Percentiles rank a stretch among this genome's conserved stretches.
Conservation (phyloP, 2,797 vertebrate genomes). For the Toxotes lorentzi region DNA sequence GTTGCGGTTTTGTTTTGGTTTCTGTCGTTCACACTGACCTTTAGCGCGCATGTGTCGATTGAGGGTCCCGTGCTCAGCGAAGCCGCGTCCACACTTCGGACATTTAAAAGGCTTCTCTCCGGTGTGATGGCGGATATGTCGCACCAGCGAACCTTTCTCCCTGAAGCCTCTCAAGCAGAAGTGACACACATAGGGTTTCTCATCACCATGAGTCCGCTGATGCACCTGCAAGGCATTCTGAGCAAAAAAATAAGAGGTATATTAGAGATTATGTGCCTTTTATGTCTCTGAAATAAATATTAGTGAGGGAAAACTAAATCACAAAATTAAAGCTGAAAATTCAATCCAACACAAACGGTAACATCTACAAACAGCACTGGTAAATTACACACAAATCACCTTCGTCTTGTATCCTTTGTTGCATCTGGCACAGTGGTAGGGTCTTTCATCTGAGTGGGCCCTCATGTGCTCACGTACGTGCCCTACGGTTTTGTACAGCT, state of each 20-base stretch:
- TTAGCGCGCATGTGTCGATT: slow-evolving; percentile 96
- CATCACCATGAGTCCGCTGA: slow-evolving; percentile 93
- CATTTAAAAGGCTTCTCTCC: slow-evolving; percentile 98
- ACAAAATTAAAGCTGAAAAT: not conserved
- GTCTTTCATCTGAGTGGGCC: slow-evolving; percentile 95
- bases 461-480: slow-evolving; percentile 97
- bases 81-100: slow-evolving; percentile 91
- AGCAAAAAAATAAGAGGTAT: not conserved
- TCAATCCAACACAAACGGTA: not conserved
- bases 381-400: slow-evolving; percentile 76
- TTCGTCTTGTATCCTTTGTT: slow-evolving; percentile 98
- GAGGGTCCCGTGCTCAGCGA: slow-evolving; percentile 96
- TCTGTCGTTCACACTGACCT: slow-evolving; percentile 80
- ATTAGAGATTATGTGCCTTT: not conserved
- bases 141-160: slow-evolving; percentile 96
- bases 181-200: slow-evolving; percentile 93
- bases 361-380: not conserved
- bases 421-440: slow-evolving; percentile 91
- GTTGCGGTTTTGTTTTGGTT: not conserved
- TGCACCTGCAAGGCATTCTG: slow-evolving; percentile 98
- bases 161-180: slow-evolving; percentile 93
- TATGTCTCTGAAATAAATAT: not conserved
- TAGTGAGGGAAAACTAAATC: not conserved
- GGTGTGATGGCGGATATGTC: slow-evolving; percentile 96
- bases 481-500: slow-evolving; percentile 96